These are phyloP conservation scores for Drosophila pruinosa DNA, from an alignment of 1,140 invertebrate species.

Conservation along the genomic window DNA sequence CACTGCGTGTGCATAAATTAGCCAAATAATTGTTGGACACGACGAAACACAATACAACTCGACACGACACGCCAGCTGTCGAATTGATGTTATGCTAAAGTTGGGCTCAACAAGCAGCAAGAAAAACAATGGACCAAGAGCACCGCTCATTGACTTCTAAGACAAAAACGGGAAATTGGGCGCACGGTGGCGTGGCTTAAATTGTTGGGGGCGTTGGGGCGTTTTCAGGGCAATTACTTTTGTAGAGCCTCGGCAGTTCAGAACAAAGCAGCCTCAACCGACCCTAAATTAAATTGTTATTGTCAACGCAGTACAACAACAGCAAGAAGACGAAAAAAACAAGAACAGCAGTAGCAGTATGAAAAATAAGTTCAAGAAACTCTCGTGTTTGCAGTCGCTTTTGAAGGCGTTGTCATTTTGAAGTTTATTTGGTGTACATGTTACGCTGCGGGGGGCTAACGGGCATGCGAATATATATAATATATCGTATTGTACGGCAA, in stretches of 20 bases:
- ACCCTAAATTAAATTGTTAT: constrained; percentile 35
- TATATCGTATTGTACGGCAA: constrained; percentile 3
- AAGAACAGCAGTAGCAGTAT: constrained; percentile 12
- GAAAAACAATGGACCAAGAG: constrained; percentile 26
- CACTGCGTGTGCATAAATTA: constrained; percentile 74
- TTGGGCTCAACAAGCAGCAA: background rate
- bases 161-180: constrained; percentile 29
- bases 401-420: constrained; percentile 54
- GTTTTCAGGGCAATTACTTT: constrained; percentile 35
- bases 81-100: constrained; percentile 10
- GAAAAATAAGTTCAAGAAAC: constrained; percentile 58
- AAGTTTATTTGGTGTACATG: constrained; percentile 64
- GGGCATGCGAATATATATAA: constrained; percentile 5
- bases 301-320: constrained; percentile 32
- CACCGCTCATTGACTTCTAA: constrained; percentile 35
- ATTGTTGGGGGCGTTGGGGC: constrained; percentile 7
- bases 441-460: constrained; percentile 40
- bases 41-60: constrained; percentile 29
- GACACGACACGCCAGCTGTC: constrained; percentile 45
- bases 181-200: constrained; percentile 10
- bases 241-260: background rate
- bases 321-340: constrained; percentile 4
- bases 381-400: constrained; percentile 17
- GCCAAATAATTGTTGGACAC: constrained; percentile 73
- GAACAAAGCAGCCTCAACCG: constrained; percentile 8